phyloP scores from a whole-genome alignment of 2,113 vertebrate species.

The Eurystomus gularis region DNA sequence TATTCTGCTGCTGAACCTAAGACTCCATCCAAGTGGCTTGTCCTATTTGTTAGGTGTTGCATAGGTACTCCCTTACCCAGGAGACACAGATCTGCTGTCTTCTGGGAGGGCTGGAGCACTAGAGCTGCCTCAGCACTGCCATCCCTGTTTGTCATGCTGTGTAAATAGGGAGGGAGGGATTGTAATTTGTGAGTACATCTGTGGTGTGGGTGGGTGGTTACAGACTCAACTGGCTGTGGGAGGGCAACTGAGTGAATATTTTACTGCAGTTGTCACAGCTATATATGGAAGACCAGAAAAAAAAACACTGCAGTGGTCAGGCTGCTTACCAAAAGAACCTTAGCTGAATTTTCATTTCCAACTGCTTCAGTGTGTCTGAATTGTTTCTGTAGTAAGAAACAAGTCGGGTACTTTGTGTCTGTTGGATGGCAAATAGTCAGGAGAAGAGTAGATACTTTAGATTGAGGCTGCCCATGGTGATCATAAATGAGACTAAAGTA shows the following conservation, averaged over 20 bases:
- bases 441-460: background rate
- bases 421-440: background rate
- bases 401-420: background rate
- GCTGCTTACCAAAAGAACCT: background rate
- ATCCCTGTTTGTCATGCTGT: background rate
- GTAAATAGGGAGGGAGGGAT: background rate
- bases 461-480: background rate
- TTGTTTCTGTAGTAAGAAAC: background rate
- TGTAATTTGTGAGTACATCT: background rate
- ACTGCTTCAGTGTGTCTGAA: background rate
- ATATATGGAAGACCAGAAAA: constrained; percentile 1
- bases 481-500: background rate
- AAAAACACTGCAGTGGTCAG: background rate
- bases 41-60: background rate
- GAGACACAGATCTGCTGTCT: background rate
- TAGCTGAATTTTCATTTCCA: constrained; percentile 2
- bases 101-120: background rate
- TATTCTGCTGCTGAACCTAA: background rate
- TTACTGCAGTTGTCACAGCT: constrained; percentile 39
- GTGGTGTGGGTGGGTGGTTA: background rate
- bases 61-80: background rate
- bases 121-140: background rate
- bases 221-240: background rate
- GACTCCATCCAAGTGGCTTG: fast-evolving
- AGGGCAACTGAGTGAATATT: background rate